Base-by-base conservation (phyloP, 2,888 invertebrate genomes). In the Phengaris arion region DNA sequence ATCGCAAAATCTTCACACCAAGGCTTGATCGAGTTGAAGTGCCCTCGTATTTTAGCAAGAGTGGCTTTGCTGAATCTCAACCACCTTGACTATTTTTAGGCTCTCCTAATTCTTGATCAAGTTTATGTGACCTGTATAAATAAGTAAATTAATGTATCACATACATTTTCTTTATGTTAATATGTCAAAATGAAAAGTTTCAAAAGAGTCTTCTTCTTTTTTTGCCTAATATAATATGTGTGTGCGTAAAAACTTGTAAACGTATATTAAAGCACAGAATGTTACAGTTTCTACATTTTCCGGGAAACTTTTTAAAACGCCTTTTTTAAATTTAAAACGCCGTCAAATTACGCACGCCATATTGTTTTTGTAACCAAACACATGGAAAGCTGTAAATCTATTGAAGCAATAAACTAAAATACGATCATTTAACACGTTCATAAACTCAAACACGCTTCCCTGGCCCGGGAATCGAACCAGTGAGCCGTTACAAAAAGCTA, bases 381-480 rank as follows among this genome's bases (percentile, higher is more conserved):
- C 57, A 75, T 8, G 70, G 75, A 75, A 75, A 75, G 59, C 75
- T 70, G 70, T 75, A 75, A 70, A 75, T 57, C 70, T 77, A 79
- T 75, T 77, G 79, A 78, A 77, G 78, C 77, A 80, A 79, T 79
- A 80, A 75, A 79, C 79, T 79, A 79, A 79, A 81, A 79, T 78
- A 78, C 79, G 77, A 78, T 79, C 79, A 77, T 80, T 80, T 79
- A 79, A 78, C 80, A 79, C 77, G 80, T 79, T 76, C 78, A 79
- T 78, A 81, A 79, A 77, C 78, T 78, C 78, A 77, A 77, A 77
- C 78, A 81, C 79, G 81, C 78, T 76, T 79, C 79, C 77, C 76
- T 77, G 76, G 77, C 78, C 75, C 81, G 79, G 81, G 81, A 81
- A 77, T 79, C 77, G 79, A 81, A 81, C 81, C 81, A 81, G 77